phyloP scores from a whole-genome alignment of 1,140 invertebrate species.

The Solen grandis region DNA sequence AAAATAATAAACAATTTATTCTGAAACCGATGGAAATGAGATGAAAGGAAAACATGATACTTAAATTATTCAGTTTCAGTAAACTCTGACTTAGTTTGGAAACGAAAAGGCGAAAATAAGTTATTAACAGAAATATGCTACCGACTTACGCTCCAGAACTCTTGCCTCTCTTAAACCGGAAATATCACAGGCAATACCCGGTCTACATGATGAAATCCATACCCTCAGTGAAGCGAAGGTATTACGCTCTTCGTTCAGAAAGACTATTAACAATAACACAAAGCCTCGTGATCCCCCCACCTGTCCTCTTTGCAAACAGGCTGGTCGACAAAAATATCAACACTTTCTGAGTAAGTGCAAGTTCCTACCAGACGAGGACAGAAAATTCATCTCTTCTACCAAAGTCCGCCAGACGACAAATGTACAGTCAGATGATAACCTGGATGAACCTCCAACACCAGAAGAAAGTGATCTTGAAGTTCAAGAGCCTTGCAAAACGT shows the following conservation, averaged over 20 bases:
- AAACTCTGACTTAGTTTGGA: no score
- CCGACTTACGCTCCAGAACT: constrained; percentile 54
- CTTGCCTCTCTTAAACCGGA: constrained; percentile 67
- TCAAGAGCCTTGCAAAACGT: neutral
- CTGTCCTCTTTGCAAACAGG: constrained; percentile 53
- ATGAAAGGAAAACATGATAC: no score
- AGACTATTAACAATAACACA: neutral
- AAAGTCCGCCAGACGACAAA: neutral
- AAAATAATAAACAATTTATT: no score
- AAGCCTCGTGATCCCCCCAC: neutral
- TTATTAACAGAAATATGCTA: constrained; percentile 58
- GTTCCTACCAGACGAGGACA: constrained; percentile 45
- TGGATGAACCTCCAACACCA: no score
- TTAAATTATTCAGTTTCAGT: no score
- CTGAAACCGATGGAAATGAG: no score
- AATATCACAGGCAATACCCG: constrained; percentile 55
- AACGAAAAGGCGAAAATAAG: no score
- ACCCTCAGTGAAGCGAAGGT: neutral
- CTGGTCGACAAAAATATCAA: neutral
- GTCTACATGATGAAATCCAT: constrained; percentile 54
- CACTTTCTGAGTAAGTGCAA: constrained; percentile 56
- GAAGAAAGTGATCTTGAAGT: neutral
- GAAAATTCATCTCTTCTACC: no score
- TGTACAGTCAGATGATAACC: neutral
- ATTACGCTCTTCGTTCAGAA: neutral